Base-by-base conservation (phyloP, 2,888 invertebrate species). In the Polydrusus pterygomalis region DNA sequence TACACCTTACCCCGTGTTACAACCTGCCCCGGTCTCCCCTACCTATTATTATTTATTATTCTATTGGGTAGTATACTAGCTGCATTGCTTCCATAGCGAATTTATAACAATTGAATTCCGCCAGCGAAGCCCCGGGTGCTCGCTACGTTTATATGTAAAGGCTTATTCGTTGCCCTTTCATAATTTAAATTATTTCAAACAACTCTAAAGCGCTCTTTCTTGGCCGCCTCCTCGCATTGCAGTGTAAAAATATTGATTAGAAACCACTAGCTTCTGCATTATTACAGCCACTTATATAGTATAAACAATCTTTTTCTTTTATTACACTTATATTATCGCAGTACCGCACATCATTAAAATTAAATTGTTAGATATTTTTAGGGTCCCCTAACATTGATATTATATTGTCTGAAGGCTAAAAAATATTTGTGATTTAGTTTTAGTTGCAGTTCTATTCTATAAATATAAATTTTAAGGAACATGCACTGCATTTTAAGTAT, bases 211-310 rank as follows among this genome's bases (percentile, higher is more conserved):
- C 15, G 1, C 5, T n/a, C n/a, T 54, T 56, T 30, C 68, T 54
- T 43, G 54, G 54, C 40, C 15, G 18, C 17, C 13, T 51, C 64
- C 51, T 25, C n/a, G 30, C 54, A 51, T 25, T 45, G 58, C 56
- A 69, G 58, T 69, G 30, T 25, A 70, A 47, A 70, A 70, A 70
- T 70, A 70, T 60, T 43, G 60, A 60, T 70, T 60, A 60, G 17
- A 47, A 45, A 17, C 38, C 49, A 3, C 45, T 45, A 47, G 60
- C 70, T 60, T 49, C 70, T 70, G 70, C 70, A 70, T 45, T 70
- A 60, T 70, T 70, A 13, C 30, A 70, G 34, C 34, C 34, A 25
- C 60, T n/a, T 70, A 58, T 70, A 58, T 49, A 47, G 47, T 58
- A 70, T 60, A 49, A 70, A 70, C 43, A 60, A 45, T 60, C 70